Percentiles rank a stretch among this genome's conserved stretches.
These are phyloP conservation scores for Acanthococcus lagerstroemiae DNA, from an alignment of 2,888 invertebrate species.

Conservation along the genomic window DNA sequence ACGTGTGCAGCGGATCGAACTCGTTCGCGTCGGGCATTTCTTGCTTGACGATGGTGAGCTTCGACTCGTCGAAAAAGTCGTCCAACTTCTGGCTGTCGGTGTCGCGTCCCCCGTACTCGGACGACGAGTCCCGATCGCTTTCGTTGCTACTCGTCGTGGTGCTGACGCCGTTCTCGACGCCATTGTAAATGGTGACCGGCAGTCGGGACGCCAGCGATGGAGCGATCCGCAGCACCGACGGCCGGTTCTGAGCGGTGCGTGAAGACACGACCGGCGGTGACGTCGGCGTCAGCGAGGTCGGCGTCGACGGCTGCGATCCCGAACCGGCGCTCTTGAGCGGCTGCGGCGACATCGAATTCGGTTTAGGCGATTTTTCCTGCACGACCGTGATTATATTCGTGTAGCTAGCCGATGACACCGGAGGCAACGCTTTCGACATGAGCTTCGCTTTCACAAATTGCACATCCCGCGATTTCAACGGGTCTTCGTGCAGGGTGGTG, in stretches of 20 bases:
- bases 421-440: conserved; percentile 41
- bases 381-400: conserved; percentile 39
- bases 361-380: conserved; percentile 8
- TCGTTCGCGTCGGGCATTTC: neutral
- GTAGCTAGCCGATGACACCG: conserved; percentile 40
- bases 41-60: neutral
- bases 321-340: conserved; percentile 33
- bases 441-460: conserved; percentile 41
- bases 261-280: conserved; percentile 1
- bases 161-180: neutral
- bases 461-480: conserved; percentile 38
- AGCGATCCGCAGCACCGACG: conserved; percentile 35
- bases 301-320: conserved; percentile 32
- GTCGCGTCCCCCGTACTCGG: neutral
- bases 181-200: conserved; percentile 19
- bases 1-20: neutral
- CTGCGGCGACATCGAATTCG: neutral
- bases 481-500: conserved; percentile 36
- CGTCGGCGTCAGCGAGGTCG: conserved; percentile 1
- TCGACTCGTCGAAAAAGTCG: neutral
- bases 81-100: neutral
- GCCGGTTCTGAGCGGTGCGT: conserved; percentile 24
- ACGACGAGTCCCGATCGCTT: neutral
- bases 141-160: conserved; percentile 12
- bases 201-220: conserved; percentile 33